Percentiles rank a stretch among this genome's conserved stretches.
Conservation (phyloP, 2,113 vertebrate genomes). For the Bos indicus region DNA sequence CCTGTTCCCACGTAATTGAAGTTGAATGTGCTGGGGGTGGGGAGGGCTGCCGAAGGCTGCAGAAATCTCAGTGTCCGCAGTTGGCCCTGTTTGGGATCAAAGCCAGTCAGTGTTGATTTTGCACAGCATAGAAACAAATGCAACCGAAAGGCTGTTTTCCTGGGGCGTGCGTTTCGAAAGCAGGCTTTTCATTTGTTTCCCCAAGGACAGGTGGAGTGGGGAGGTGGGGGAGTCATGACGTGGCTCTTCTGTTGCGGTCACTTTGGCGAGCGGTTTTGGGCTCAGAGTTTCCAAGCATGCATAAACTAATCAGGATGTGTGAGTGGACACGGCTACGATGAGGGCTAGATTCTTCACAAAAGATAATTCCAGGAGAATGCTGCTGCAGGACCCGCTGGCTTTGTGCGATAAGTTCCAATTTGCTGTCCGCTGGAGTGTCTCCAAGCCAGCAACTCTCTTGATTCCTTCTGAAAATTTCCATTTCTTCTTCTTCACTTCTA, state of each 20-base stretch:
- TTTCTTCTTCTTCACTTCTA: neutral
- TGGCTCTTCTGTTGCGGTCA: neutral
- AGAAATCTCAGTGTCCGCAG: neutral
- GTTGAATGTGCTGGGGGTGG: conserved; percentile 29
- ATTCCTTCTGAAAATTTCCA: conserved; percentile 12
- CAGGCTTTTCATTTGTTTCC: neutral
- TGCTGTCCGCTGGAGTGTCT: neutral
- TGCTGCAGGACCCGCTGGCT: neutral
- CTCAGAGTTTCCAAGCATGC: neutral
- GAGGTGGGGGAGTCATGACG: neutral
- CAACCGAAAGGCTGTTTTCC: conserved; percentile 26
- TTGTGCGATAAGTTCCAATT: neutral
- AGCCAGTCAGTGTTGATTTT: conserved; percentile 53
- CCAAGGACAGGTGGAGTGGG: conserved; percentile 44
- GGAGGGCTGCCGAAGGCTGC: neutral
- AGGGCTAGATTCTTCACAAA: neutral
- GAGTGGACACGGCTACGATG: neutral
- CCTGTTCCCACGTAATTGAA: conserved; percentile 58
- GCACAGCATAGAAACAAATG: conserved; percentile 44
- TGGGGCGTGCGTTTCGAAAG: conserved; percentile 17
- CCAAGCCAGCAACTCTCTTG: neutral
- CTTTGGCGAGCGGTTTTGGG: neutral
- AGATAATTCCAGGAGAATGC: neutral
- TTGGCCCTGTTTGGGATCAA: conserved; percentile 40
- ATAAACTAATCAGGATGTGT: neutral